phyloP scores from a whole-genome alignment of 2,888 invertebrate genomes.

The Ommatoiulus sabulosus region DNA sequence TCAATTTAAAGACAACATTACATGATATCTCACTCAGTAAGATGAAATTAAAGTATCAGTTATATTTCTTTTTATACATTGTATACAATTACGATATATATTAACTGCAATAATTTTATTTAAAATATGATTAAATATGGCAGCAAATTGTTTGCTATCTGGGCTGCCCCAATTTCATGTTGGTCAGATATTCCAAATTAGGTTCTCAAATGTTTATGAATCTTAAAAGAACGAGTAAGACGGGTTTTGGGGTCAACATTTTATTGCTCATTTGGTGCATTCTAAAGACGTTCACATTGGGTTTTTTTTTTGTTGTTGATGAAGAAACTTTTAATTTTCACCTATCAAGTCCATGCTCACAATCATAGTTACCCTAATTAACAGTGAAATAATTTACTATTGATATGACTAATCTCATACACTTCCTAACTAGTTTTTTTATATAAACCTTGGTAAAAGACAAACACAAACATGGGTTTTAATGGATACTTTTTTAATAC shows the following conservation, averaged over 20 bases:
- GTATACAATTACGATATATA: not conserved
- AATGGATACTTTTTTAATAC: too few relatives aligned
- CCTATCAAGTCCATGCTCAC: not conserved
- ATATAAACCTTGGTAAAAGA: too few relatives aligned
- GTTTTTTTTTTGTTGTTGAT: not conserved
- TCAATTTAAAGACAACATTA: not conserved
- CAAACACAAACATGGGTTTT: too few relatives aligned
- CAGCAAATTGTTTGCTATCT: not conserved
- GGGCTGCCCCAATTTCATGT: not conserved
- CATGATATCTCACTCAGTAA: too few relatives aligned
- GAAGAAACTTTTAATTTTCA: not conserved
- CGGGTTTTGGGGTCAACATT: not conserved
- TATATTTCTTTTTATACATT: too few relatives aligned
- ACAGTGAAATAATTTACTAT: not conserved
- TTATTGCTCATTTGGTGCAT: not conserved
- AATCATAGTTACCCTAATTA: not conserved
- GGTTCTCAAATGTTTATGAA: not conserved
- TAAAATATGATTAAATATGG: not conserved
- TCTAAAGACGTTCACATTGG: not conserved
- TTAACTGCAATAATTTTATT: not conserved
- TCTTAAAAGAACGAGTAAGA: not conserved
- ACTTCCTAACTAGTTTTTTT: not conserved
- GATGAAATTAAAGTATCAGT: too few relatives aligned
- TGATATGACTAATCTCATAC: not conserved
- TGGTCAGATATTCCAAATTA: not conserved